Percentiles rank a stretch among this genome's conserved stretches.
Evolutionary conservation across 2,888 invertebrate species (phyloP).

Genomic region (Drosophila incognita): DNA sequence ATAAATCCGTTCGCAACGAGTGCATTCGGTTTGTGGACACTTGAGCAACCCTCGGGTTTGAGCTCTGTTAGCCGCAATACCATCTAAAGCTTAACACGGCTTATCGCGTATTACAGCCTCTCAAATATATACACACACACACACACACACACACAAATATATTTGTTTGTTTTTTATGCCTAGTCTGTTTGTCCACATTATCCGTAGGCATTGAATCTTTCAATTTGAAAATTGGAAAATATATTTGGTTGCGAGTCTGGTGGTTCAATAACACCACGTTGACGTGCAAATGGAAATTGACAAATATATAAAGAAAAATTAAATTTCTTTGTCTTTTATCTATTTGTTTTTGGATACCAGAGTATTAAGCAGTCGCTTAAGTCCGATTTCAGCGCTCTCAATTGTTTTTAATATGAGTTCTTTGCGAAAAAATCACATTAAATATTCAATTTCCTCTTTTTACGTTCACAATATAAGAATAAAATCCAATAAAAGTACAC

Average conservation of each 20-base stretch:
- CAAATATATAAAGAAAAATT: neutral
- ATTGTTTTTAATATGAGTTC: slow-evolving; percentile 27
- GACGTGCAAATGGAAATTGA: neutral
- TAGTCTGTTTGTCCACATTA: neutral
- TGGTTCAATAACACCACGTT: neutral
- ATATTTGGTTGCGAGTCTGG: neutral
- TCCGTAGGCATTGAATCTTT: neutral
- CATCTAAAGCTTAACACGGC: neutral
- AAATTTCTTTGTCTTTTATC: neutral
- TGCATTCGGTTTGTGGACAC: neutral
- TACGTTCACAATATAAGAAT: slow-evolving; percentile 26
- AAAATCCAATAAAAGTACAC: slow-evolving; percentile 44
- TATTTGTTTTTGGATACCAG: neutral
- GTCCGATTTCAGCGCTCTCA: neutral
- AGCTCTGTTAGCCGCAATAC: neutral
- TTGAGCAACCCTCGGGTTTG: neutral
- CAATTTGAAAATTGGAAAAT: neutral
- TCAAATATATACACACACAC: neutral
- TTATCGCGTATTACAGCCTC: slow-evolving; percentile 9
- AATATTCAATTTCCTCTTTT: slow-evolving; percentile 70
- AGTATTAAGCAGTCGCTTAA: neutral
- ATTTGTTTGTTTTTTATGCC: neutral
- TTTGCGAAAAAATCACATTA: slow-evolving; percentile 45
- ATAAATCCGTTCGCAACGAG: neutral
- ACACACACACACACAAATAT: neutral